phyloP scores from a whole-genome alignment of 37 sponge, comb jelly and placozoan species.

The Agelas oroides region DNA sequence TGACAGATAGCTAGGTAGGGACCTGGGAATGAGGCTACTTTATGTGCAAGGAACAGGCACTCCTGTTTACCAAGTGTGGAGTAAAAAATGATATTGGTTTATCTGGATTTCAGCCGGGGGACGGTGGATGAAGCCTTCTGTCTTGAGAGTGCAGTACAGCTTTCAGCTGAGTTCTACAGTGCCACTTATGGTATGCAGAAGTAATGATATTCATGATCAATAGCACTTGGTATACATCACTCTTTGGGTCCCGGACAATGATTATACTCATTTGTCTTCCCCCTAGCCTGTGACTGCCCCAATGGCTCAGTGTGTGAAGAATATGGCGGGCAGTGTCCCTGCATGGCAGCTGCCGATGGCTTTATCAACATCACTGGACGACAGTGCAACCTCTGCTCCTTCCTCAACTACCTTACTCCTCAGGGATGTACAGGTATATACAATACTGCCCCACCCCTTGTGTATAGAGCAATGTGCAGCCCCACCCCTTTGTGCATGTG shows the following conservation, averaged over 20 bases:
- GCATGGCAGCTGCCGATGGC: background rate
- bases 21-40: too few species aligned
- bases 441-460: background rate
- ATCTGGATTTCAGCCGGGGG: too few species aligned
- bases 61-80: too few species aligned
- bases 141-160: slow-evolving; percentile 16
- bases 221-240: background rate
- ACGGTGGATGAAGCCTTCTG: background rate
- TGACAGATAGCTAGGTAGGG: too few species aligned
- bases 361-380: slow-evolving; percentile 1
- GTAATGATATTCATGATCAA: background rate
- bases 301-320: slow-evolving; percentile 4
- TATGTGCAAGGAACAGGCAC: too few species aligned
- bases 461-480: too few species aligned
- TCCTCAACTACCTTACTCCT: slow-evolving; percentile 20
- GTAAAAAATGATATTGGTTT: too few species aligned
- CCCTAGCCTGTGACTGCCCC: slow-evolving; percentile 21
- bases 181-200: background rate
- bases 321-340: slow-evolving; percentile 52
- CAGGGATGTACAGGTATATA: slow-evolving; percentile 32
- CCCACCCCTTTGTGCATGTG: too few species aligned
- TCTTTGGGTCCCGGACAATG: too few species aligned
- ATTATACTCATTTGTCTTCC: background rate
- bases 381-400: slow-evolving; percentile 44
- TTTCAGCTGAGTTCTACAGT: slow-evolving; percentile 17